Percentiles rank a stretch among this genome's conserved stretches.
These are phyloP conservation scores for Panagrolaimus sp. DNA, from an alignment of 1,140 invertebrate species.

Conservation along the genomic window DNA sequence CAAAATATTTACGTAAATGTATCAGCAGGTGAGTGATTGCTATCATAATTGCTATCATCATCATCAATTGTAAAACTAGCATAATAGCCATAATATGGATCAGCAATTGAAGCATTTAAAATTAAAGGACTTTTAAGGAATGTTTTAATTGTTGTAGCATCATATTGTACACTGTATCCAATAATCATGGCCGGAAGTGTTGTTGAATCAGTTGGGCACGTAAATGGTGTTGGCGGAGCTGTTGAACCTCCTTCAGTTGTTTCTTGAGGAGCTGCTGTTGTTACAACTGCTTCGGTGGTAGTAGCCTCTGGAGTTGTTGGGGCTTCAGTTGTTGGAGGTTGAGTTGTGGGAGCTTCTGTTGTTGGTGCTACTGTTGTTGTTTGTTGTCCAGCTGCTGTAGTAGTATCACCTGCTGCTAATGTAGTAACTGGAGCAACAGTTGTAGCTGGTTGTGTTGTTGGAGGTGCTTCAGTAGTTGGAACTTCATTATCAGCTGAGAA, in stretches of 20 bases:
- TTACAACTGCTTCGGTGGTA: neutral
- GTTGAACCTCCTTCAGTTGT: neutral
- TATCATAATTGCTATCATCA: too few relatives aligned
- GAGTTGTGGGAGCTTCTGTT: too few relatives aligned
- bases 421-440: neutral
- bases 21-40: too few relatives aligned
- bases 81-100: too few relatives aligned
- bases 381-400: neutral
- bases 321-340: too few relatives aligned
- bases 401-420: neutral
- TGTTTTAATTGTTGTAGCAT: too few relatives aligned
- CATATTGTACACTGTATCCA: too few relatives aligned
- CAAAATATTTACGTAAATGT: too few relatives aligned
- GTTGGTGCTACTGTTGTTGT: conserved; percentile 8
- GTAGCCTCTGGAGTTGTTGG: neutral
- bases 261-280: neutral
- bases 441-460: neutral
- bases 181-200: too few relatives aligned
- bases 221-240: neutral
- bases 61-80: too few relatives aligned
- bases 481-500: neutral
- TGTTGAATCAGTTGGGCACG: neutral
- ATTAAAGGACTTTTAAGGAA: too few relatives aligned
- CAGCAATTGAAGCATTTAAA: too few relatives aligned
- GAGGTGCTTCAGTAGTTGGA: neutral